Conservation (phyloP, 2,113 vertebrate genomes). For the Oreamnos americanus region DNA sequence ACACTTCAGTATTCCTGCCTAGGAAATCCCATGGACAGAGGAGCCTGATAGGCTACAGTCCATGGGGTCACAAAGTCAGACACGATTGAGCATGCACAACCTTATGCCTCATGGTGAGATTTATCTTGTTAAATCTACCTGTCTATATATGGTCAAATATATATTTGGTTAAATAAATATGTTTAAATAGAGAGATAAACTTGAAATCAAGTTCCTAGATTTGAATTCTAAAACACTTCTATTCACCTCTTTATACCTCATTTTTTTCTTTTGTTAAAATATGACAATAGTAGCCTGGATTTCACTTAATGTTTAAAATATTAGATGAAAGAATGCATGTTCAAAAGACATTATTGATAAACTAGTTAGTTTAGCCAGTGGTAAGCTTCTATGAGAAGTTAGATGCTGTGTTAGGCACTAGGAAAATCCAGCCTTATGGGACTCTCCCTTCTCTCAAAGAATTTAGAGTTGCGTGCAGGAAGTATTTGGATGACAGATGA, state of each 20-base stretch:
- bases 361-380: neutral
- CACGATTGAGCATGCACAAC: neutral
- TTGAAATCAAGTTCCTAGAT: neutral
- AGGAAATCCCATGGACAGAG: neutral
- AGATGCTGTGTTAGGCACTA: neutral
- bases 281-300: neutral
- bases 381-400: neutral
- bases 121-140: neutral
- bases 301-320: neutral
- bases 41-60: neutral
- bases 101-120: neutral
- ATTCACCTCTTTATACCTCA: neutral
- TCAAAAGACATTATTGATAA: neutral
- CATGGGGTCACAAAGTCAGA: neutral
- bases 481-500: neutral
- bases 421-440: neutral
- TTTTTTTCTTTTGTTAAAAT: neutral
- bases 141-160: neutral
- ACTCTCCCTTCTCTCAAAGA: neutral
- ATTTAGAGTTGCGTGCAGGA: neutral
- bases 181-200: neutral
- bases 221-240: neutral
- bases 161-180: neutral
- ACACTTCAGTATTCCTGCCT: neutral
- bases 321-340: neutral